Percentiles rank a stretch among this genome's conserved stretches.
Conservation (phyloP, 1,140 invertebrate genomes). For the Aethina tumida region DNA sequence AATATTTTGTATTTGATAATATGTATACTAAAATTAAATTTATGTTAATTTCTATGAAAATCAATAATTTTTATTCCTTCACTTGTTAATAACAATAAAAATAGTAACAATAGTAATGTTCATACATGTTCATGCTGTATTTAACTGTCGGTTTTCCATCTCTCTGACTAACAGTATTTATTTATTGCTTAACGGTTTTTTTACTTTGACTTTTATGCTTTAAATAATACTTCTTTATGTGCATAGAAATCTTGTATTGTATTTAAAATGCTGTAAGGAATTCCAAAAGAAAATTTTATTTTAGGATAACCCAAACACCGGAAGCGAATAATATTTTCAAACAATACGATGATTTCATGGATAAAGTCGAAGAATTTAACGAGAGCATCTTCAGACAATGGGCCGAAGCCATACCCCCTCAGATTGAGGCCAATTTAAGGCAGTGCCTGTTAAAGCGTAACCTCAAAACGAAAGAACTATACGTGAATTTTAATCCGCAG, state of each 20-base stretch:
- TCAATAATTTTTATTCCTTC: no score
- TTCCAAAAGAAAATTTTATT: no score
- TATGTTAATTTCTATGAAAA: no score
- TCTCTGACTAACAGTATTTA: no score
- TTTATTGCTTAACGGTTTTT: no score
- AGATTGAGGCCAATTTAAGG: conserved; percentile 54
- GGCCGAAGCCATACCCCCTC: conserved; percentile 46
- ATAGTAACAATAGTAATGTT: no score
- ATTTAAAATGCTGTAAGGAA: no score
- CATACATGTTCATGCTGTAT: no score
- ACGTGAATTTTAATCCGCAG: conserved; percentile 62
- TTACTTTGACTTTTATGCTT: not conserved
- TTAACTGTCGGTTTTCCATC: no score
- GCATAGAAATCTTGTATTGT: no score
- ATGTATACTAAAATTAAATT: no score
- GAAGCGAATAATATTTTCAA: conserved; percentile 40
- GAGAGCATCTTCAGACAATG: conserved; percentile 56
- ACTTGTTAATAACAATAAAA: no score
- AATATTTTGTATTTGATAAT: conserved; percentile 1
- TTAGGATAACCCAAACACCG: conserved; percentile 33
- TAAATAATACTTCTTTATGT: not conserved
- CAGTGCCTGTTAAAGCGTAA: conserved; percentile 54
- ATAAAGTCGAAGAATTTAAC: conserved; percentile 55
- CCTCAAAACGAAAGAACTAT: conserved; percentile 46
- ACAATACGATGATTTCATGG: conserved; percentile 52